Evolutionary conservation across 2,797 vertebrate species (phyloP).

Genomic region (Arctocebus calabarensis): DNA sequence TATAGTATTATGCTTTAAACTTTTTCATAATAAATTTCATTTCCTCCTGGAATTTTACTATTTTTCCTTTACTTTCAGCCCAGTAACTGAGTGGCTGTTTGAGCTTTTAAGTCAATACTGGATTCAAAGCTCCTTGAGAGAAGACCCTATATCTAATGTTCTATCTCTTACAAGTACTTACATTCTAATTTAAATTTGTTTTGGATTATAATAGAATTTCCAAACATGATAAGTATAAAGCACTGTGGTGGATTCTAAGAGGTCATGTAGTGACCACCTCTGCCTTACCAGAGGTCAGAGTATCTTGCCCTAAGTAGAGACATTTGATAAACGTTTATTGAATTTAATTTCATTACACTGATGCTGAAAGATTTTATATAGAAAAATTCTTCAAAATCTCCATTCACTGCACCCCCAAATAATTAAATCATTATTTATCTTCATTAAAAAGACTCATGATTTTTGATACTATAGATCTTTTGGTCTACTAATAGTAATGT

Average conservation of each 20-base stretch:
- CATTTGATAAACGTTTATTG: not conserved
- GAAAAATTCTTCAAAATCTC: constrained; percentile 34
- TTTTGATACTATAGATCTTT: constrained; percentile 5
- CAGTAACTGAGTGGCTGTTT: not conserved
- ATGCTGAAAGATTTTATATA: constrained; percentile 12
- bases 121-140: constrained; percentile 36
- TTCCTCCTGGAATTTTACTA: constrained; percentile 14
- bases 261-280: not conserved
- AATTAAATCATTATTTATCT: constrained; percentile 35
- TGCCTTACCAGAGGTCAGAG: not conserved
- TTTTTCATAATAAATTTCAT: constrained; percentile 37
- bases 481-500: constrained; percentile 9
- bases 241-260: not conserved
- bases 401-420: not conserved
- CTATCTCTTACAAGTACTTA: not conserved
- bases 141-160: constrained; percentile 26
- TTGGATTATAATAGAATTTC: constrained; percentile 52
- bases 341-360: constrained; percentile 40
- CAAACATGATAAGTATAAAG: not conserved
- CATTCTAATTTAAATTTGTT: constrained; percentile 55
- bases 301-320: constrained; percentile 14
- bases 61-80: constrained; percentile 50
- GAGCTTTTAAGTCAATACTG: constrained; percentile 46
- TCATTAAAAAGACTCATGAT: not conserved
- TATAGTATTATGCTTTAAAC: constrained; percentile 15